Percentiles rank a stretch among this genome's conserved stretches.
These are phyloP conservation scores for Dascyllus trimaculatus DNA, from an alignment of 2,113 vertebrate genomes.

Conservation along the genomic window DNA sequence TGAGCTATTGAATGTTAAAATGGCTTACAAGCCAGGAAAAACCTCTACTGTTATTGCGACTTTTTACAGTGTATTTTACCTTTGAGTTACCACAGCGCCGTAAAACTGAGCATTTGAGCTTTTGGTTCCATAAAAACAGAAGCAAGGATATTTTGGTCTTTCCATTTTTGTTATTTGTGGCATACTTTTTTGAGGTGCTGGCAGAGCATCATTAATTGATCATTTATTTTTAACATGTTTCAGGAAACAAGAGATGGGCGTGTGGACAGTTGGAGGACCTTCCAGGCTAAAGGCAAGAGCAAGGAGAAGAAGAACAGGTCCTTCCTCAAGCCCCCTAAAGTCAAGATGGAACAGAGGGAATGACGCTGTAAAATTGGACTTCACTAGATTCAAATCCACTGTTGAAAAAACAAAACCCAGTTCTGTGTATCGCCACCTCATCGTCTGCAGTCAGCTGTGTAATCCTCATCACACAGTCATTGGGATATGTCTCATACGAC, in stretches of 20 bases:
- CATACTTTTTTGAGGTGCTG: too few species aligned
- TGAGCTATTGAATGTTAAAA: too few species aligned
- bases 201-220: too few species aligned
- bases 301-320: constrained; percentile 98
- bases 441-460: constrained; percentile 60
- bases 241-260: constrained; percentile 97
- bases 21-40: too few species aligned
- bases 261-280: constrained; percentile 98
- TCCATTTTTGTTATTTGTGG: too few species aligned
- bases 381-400: constrained; percentile 37
- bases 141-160: too few species aligned
- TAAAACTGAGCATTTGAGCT: too few species aligned
- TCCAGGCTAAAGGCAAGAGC: constrained; percentile 96
- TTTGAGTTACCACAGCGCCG: too few species aligned
- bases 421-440: constrained; percentile 47
- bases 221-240: not conserved
- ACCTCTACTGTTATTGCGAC: too few species aligned
- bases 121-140: too few species aligned
- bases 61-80: too few species aligned
- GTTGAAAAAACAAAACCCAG: constrained; percentile 1
- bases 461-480: constrained; percentile 27
- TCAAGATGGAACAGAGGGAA: constrained; percentile 97
- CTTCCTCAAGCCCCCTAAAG: constrained; percentile 98
- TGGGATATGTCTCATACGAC: constrained; percentile 28
- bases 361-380: constrained; percentile 68